These are phyloP conservation scores for Melieria crassipennis DNA, from an alignment of 2,888 invertebrate genomes.

Conservation along the genomic window DNA sequence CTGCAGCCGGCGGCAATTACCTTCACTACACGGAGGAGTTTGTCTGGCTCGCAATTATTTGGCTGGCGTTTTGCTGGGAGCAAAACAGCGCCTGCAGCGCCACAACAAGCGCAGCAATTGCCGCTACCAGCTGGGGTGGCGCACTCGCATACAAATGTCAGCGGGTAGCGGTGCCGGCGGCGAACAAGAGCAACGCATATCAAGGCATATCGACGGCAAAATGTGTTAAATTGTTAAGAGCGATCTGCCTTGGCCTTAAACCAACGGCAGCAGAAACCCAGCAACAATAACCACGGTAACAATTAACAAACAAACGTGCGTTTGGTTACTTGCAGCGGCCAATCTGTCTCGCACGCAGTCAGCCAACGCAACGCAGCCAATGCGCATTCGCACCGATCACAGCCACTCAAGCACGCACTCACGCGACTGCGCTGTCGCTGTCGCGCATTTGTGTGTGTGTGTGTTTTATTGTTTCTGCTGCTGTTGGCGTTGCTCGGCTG, in stretches of 20 bases:
- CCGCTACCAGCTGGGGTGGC: background rate
- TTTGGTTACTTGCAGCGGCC: conserved; percentile 17
- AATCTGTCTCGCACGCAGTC: conserved; percentile 21
- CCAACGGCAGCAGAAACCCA: conserved; percentile 32
- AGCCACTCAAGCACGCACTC: conserved; percentile 7
- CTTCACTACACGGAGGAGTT: background rate
- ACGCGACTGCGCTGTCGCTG: conserved; percentile 11
- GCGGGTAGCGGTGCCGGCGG: background rate
- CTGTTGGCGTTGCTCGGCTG: background rate
- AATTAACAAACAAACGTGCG: background rate
- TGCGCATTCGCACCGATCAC: conserved; percentile 8
- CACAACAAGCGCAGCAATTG: background rate
- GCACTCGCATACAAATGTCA: background rate
- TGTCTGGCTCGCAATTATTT: background rate
- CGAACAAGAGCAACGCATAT: conserved; percentile 11
- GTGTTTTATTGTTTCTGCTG: background rate
- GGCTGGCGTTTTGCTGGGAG: too few relatives aligned
- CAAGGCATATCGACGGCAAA: conserved; percentile 16
- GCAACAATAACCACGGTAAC: background rate
- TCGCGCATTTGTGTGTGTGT: conserved; percentile 4
- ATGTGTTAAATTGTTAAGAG: conserved; percentile 37
- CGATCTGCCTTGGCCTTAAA: conserved; percentile 46
- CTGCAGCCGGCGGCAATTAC: background rate
- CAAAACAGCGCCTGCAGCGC: background rate
- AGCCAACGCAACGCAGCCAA: background rate